phyloP scores from a whole-genome alignment of 2,113 vertebrate species.

The Coracopsis vasa region DNA sequence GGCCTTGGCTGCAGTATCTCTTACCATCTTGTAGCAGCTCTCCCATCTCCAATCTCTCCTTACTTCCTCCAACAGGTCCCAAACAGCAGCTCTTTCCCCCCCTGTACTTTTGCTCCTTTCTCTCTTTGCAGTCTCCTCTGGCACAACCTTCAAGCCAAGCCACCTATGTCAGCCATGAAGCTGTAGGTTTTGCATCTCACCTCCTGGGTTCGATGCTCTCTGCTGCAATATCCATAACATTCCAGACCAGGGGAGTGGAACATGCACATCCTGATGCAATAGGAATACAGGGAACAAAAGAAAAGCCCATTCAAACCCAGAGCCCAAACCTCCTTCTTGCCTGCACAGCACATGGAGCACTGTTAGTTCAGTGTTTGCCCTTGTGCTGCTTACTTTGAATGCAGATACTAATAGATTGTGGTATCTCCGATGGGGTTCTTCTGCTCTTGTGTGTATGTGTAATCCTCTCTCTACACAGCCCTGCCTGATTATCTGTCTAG shows the following conservation, averaged over 20 bases:
- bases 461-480: background rate
- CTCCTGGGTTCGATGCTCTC: accelerated
- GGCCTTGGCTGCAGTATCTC: background rate
- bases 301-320: background rate
- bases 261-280: background rate
- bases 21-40: background rate
- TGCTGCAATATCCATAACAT: background rate
- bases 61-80: background rate
- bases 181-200: background rate
- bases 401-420: background rate
- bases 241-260: accelerated
- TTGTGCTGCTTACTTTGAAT: background rate
- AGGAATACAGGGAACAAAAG: background rate
- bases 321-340: background rate
- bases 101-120: background rate
- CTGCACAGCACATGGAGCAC: background rate
- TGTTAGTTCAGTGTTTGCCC: background rate
- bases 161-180: background rate
- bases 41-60: background rate
- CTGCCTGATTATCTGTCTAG: background rate
- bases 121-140: background rate
- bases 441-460: background rate
- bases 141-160: background rate
- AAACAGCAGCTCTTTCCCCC: background rate
- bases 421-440: background rate